phyloP scores from a whole-genome alignment of 2,888 invertebrate species.

The Escarpia spicata region DNA sequence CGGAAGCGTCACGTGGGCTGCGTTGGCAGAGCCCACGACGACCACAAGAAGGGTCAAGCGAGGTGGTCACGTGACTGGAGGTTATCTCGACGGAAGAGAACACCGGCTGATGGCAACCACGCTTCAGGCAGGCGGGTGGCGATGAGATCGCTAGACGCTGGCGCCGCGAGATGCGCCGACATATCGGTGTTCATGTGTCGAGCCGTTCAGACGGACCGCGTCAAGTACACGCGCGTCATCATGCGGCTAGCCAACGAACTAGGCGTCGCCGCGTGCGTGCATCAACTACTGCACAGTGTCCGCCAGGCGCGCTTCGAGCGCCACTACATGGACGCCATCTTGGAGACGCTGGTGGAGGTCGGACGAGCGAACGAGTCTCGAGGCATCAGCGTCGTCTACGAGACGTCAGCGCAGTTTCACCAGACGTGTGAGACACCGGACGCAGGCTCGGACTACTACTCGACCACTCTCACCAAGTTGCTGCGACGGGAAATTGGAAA shows the following conservation, averaged over 20 bases:
- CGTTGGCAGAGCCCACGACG: neutral
- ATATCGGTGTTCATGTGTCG: neutral
- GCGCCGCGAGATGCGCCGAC: neutral
- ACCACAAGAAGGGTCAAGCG: neutral
- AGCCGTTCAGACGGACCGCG: neutral
- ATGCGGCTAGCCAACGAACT: neutral
- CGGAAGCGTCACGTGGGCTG: neutral
- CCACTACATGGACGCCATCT: conserved; percentile 13
- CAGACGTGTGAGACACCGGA: neutral
- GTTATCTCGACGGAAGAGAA: neutral
- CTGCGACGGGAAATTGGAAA: neutral
- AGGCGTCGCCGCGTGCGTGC: conserved; percentile 12
- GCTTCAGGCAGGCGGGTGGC: neutral
- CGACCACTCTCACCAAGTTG: neutral
- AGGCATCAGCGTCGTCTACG: conserved; percentile 8
- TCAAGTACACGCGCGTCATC: conserved; percentile 12
- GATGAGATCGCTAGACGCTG: neutral
- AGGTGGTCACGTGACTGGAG: neutral
- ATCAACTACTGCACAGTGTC: neutral
- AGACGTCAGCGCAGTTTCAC: neutral
- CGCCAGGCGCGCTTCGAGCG: neutral
- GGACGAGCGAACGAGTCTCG: neutral
- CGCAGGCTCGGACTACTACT: neutral
- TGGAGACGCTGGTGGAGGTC: neutral
- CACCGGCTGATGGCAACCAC: neutral